Conservation (phyloP, 2,797 vertebrate genomes). For the Strix occidentalis region DNA sequence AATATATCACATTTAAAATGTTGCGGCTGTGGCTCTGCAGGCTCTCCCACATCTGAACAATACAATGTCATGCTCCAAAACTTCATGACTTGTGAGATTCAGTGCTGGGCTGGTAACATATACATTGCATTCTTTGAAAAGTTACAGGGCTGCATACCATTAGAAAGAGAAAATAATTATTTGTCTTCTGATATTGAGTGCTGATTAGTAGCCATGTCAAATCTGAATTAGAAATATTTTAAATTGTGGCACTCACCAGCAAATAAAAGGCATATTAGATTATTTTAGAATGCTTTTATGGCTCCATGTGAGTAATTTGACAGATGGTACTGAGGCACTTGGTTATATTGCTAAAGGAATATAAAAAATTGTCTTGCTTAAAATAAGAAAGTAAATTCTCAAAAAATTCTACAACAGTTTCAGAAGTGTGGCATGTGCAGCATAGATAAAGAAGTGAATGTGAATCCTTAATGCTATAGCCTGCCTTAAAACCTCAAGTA, state of each 20-base stretch:
- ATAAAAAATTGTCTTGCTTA: conserved; percentile 16
- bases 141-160: background rate
- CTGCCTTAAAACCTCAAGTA: background rate
- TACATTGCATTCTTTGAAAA: background rate
- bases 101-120: background rate
- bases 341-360: background rate
- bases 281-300: conserved; percentile 34
- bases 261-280: conserved; percentile 31
- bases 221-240: conserved; percentile 1
- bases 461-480: background rate
- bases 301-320: conserved; percentile 18
- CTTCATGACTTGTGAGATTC: background rate
- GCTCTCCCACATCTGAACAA: background rate
- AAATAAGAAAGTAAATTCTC: conserved; percentile 19
- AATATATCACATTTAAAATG: background rate
- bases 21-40: background rate
- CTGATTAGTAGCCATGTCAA: background rate
- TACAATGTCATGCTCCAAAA: background rate
- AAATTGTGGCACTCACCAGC: background rate
- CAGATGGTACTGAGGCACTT: conserved; percentile 52
- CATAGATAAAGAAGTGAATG: background rate
- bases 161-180: background rate
- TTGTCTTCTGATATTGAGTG: background rate
- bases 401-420: background rate
- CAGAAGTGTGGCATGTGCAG: background rate